These are phyloP conservation scores for Cyanistes caeruleus DNA, from an alignment of 2,113 vertebrate genomes.

Conservation along the genomic window DNA sequence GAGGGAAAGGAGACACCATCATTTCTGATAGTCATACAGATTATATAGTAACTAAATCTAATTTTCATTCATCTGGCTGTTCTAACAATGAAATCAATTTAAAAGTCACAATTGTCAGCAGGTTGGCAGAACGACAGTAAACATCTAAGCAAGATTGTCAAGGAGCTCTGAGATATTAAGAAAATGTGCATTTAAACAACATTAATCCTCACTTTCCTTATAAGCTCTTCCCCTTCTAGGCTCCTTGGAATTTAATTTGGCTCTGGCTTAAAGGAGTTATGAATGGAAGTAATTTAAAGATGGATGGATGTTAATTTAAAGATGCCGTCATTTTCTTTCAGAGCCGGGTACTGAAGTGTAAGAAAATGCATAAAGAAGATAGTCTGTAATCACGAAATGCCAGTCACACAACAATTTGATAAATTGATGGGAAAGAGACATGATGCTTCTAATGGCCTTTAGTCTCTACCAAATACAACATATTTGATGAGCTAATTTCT, in stretches of 20 bases:
- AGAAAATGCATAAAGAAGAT: slow-evolving; percentile 33
- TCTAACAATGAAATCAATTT: slow-evolving; percentile 52
- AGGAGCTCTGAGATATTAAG: slow-evolving; percentile 22
- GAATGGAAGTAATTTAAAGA: slow-evolving; percentile 63
- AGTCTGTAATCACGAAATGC: slow-evolving; percentile 32
- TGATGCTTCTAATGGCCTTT: slow-evolving; percentile 25
- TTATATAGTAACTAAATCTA: neutral
- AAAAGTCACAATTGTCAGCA: slow-evolving; percentile 51
- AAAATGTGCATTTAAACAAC: slow-evolving; percentile 32
- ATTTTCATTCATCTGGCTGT: slow-evolving; percentile 27
- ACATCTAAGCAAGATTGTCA: slow-evolving; percentile 32
- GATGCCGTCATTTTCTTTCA: neutral
- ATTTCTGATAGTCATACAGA: neutral
- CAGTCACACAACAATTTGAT: slow-evolving; percentile 43
- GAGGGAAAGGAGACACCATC: neutral
- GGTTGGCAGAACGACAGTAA: slow-evolving; percentile 58
- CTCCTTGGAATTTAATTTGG: slow-evolving; percentile 57
- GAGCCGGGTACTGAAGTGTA: slow-evolving; percentile 7
- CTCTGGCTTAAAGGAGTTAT: slow-evolving; percentile 46
- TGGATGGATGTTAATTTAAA: slow-evolving; percentile 62
- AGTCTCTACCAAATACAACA: neutral
- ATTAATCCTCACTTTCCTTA: slow-evolving; percentile 30
- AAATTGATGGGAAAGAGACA: slow-evolving; percentile 18
- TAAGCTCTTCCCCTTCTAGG: slow-evolving; percentile 38
- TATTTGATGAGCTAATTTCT: slow-evolving; percentile 23